phyloP scores from a whole-genome alignment of 1,140 invertebrate species.

The Platorchestia sp. region DNA sequence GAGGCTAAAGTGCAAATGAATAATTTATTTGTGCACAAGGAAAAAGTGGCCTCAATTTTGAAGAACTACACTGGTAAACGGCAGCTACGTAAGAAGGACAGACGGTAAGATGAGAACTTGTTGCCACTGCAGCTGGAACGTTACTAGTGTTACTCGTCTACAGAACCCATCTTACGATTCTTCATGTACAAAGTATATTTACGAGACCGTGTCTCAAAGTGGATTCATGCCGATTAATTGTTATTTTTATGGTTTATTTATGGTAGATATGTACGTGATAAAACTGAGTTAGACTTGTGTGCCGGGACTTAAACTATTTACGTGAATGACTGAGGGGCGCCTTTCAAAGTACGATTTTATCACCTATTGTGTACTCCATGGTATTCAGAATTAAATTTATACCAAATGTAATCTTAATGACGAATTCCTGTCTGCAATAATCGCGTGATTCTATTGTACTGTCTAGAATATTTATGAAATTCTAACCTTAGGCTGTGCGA shows the following conservation, averaged over 20 bases:
- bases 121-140: background rate
- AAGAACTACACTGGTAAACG: conserved; percentile 90
- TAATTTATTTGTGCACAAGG: conserved; percentile 92
- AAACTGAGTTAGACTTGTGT: background rate
- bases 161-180: background rate
- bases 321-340: background rate
- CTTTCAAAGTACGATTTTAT: background rate
- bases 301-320: background rate
- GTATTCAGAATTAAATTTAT: background rate
- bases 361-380: background rate
- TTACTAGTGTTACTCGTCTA: background rate
- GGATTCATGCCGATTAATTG: background rate
- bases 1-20: conserved; percentile 89
- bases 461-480: background rate
- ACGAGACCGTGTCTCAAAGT: background rate
- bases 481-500: too few species aligned
- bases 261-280: background rate
- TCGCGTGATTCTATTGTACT: background rate
- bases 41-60: conserved; percentile 88
- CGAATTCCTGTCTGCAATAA: background rate
- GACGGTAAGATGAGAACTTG: conserved; percentile 52
- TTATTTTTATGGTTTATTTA: background rate
- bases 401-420: background rate
- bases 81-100: conserved; percentile 83
- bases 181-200: background rate